Evolutionary conservation across 2,113 vertebrate species (phyloP).

Genomic region (Thymallus thymallus): DNA sequence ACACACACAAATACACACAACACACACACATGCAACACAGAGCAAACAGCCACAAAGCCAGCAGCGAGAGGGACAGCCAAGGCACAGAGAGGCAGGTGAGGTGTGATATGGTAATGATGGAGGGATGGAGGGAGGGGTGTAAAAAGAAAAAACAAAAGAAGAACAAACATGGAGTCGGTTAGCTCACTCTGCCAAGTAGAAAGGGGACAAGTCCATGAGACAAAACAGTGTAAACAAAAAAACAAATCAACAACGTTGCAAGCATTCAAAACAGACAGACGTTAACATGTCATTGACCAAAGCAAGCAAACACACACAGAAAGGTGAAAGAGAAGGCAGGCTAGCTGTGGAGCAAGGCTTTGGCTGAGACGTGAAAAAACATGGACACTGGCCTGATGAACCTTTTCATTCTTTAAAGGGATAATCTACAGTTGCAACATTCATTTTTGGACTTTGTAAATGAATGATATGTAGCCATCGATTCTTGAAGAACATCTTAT

Average conservation of each 20-base stretch:
- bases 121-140: slow-evolving; percentile 35
- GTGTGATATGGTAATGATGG: slow-evolving; percentile 7
- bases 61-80: slow-evolving; percentile 28
- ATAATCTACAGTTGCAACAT: too few species aligned
- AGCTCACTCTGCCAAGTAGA: slow-evolving; percentile 49
- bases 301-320: slow-evolving; percentile 35
- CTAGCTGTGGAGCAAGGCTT: neutral
- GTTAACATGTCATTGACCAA: slow-evolving; percentile 16
- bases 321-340: neutral
- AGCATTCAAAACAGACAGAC: neutral
- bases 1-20: slow-evolving; percentile 33
- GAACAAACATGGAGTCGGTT: slow-evolving; percentile 60
- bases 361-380: neutral
- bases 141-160: slow-evolving; percentile 34
- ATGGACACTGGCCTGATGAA: too few species aligned
- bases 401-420: too few species aligned
- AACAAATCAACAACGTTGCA: slow-evolving; percentile 39
- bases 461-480: too few species aligned
- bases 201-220: slow-evolving; percentile 27
- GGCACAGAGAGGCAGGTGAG: slow-evolving; percentile 35
- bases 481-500: too few species aligned
- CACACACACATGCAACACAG: neutral
- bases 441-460: too few species aligned
- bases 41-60: slow-evolving; percentile 33
- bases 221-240: slow-evolving; percentile 52